Conservation (phyloP, 2,888 invertebrate genomes). For the Euzetes globulus region DNA sequence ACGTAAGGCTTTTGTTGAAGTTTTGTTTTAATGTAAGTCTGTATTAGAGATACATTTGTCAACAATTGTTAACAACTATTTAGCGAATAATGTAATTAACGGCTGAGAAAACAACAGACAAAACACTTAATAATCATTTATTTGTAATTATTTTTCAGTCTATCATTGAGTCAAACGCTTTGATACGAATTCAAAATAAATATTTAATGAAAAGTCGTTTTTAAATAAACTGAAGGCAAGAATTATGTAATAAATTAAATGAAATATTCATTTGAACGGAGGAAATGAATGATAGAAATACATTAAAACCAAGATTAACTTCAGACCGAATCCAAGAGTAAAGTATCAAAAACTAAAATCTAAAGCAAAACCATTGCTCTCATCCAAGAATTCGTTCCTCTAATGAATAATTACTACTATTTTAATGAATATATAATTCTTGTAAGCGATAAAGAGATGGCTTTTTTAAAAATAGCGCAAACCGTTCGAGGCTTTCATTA, state of each 20-base stretch:
- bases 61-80: conserved; percentile 27
- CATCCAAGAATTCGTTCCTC: conserved; percentile 4
- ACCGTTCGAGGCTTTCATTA: neutral
- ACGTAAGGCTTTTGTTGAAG: neutral
- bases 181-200: too few relatives aligned
- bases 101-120: neutral
- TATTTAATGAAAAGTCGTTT: too few relatives aligned
- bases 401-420: conserved; percentile 19
- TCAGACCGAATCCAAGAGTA: neutral
- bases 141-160: neutral
- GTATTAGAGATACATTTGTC: conserved; percentile 29
- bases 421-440: conserved; percentile 20
- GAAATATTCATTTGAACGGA: neutral
- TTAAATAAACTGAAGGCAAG: neutral
- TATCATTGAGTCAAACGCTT: too few relatives aligned
- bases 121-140: neutral
- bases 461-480: conserved; percentile 16
- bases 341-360: conserved; percentile 17
- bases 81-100: conserved; percentile 9
- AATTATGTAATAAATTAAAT: neutral
- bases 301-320: neutral
- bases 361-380: neutral
- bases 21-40: neutral
- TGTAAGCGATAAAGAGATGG: neutral
- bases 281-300: neutral